These are phyloP conservation scores for Calyptommatus sinebrachiatus DNA, from an alignment of 2,113 vertebrate species.

Conservation along the genomic window DNA sequence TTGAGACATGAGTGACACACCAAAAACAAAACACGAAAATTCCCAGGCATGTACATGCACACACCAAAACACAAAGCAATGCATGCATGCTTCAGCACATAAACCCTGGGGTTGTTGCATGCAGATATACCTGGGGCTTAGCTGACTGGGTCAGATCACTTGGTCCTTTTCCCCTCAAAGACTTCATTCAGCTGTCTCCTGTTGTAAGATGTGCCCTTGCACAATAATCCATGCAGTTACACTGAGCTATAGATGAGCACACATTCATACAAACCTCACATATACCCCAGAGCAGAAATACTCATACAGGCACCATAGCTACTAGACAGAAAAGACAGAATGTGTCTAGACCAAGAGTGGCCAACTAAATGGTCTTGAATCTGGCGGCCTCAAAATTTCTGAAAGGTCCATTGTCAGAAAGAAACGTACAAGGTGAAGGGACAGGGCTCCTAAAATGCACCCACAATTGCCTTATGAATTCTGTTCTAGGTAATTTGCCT, in stretches of 20 bases:
- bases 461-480: too few relatives aligned
- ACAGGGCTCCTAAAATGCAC: too few relatives aligned
- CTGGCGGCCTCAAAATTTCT: too few relatives aligned
- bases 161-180: neutral
- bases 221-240: neutral
- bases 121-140: neutral
- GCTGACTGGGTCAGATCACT: neutral
- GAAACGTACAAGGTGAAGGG: too few relatives aligned
- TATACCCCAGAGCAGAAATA: too few relatives aligned
- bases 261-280: neutral
- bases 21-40: neutral
- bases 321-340: too few relatives aligned
- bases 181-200: too few relatives aligned
- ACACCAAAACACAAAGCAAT: neutral
- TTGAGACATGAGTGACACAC: constrained; percentile 8
- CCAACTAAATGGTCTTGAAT: too few relatives aligned
- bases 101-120: neutral
- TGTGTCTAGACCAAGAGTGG: too few relatives aligned
- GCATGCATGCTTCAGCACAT: neutral
- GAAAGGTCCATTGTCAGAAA: too few relatives aligned
- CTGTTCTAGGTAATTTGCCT: too few relatives aligned
- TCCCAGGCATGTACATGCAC: constrained; percentile 3
- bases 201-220: too few relatives aligned
- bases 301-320: neutral
- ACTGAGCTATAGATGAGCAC: neutral